phyloP scores from a whole-genome alignment of 2,888 invertebrate genomes.

The Amphimallon solstitiale region DNA sequence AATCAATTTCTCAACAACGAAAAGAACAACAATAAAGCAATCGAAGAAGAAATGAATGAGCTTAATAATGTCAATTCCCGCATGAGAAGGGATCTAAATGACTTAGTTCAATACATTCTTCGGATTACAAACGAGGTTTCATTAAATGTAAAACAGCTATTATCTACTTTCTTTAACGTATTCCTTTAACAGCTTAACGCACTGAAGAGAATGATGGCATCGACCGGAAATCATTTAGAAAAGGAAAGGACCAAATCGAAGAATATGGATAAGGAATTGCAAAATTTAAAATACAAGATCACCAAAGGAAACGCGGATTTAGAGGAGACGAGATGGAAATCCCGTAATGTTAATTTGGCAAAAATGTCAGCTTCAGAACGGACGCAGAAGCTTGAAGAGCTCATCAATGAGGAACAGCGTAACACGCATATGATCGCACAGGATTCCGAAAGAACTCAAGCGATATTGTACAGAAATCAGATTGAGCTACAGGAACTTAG shows the following conservation, averaged over 20 bases:
- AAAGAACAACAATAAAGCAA: conserved; percentile 67
- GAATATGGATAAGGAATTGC: conserved; percentile 50
- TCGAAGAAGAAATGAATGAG: conserved; percentile 61
- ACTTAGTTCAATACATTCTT: conserved; percentile 56
- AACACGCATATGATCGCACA: conserved; percentile 63
- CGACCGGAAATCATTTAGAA: conserved; percentile 59
- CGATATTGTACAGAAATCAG: conserved; percentile 65
- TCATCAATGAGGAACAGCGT: conserved; percentile 69
- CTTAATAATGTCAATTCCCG: conserved; percentile 61
- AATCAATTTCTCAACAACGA: conserved; percentile 71
- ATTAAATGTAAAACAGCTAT: too few species aligned
- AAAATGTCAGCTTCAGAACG: conserved; percentile 69
- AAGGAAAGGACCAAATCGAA: conserved; percentile 54
- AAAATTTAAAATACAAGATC: conserved; percentile 47
- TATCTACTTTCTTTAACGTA: background rate
- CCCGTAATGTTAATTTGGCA: conserved; percentile 65
- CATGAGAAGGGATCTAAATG: conserved; percentile 56
- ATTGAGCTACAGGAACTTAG: conserved; percentile 63
- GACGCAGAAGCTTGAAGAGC: conserved; percentile 69
- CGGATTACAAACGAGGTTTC: conserved; percentile 62
- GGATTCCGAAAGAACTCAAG: conserved; percentile 66
- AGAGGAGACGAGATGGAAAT: conserved; percentile 63
- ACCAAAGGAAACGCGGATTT: conserved; percentile 48
- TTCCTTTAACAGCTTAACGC: conserved; percentile 61
- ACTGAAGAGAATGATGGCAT: conserved; percentile 65